Percentiles rank a stretch among this genome's conserved stretches.
Conservation (phyloP, 1,140 invertebrate species). For the Monochamus saltuarius region DNA sequence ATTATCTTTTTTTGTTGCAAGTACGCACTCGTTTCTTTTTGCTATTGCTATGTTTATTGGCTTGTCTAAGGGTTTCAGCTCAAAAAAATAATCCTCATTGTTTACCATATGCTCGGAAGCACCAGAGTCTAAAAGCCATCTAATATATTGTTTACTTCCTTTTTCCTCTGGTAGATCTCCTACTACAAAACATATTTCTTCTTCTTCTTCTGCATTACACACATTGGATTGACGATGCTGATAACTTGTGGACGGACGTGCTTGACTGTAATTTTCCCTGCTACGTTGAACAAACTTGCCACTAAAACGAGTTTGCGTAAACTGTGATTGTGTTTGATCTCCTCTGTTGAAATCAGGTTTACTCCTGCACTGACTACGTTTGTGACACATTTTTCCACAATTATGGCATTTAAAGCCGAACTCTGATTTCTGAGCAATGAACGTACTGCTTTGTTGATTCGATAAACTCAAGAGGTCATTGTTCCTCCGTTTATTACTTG, state of each 20-base stretch:
- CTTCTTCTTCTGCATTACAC: neutral
- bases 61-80: neutral
- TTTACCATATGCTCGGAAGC: conserved; percentile 3
- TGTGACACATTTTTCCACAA: neutral
- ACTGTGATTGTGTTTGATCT: neutral
- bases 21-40: too few relatives aligned
- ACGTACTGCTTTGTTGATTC: neutral
- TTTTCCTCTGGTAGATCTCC: neutral
- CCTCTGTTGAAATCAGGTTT: neutral
- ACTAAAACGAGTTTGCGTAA: neutral
- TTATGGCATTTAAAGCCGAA: conserved; percentile 1
- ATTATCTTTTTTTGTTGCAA: too few relatives aligned
- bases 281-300: neutral
- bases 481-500: neutral
- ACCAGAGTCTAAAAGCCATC: neutral
- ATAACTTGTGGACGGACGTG: neutral
- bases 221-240: neutral
- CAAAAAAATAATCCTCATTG: conserved; percentile 1
- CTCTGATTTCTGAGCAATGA: neutral
- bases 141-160: neutral
- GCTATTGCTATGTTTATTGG: conserved; percentile 6
- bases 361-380: neutral
- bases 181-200: neutral
- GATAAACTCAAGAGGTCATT: neutral
- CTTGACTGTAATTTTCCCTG: neutral